These are phyloP conservation scores for Mirza zaza DNA, from an alignment of 2,113 vertebrate species.

Conservation along the genomic window DNA sequence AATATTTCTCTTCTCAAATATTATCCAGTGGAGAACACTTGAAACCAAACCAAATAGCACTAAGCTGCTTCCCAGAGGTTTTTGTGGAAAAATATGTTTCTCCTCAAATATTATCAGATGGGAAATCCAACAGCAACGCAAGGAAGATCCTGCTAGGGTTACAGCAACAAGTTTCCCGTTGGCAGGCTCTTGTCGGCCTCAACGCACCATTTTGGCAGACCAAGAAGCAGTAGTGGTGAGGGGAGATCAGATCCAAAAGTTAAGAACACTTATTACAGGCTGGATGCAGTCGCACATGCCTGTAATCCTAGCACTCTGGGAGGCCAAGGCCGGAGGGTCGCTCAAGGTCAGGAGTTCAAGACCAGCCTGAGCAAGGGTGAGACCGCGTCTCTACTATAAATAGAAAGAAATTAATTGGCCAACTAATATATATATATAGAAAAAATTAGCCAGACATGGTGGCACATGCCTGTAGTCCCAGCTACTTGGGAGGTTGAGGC, in stretches of 20 bases:
- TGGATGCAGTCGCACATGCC: too few relatives aligned
- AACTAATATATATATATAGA: too few relatives aligned
- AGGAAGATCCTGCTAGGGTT: not conserved
- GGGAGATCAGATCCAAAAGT: not conserved
- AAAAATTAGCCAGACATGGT: too few relatives aligned
- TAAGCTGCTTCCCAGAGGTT: conserved; percentile 45
- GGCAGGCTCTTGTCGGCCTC: not conserved
- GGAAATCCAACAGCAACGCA: not conserved
- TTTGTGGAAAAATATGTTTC: conserved; percentile 8
- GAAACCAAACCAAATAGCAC: conserved; percentile 37
- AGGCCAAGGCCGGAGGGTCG: too few relatives aligned
- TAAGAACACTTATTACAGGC: not conserved
- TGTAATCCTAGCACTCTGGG: too few relatives aligned
- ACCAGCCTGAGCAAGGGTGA: too few relatives aligned
- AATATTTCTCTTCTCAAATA: conserved; percentile 15
- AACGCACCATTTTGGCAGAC: not conserved
- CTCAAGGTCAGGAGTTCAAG: too few relatives aligned
- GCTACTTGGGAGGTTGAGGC: too few relatives aligned
- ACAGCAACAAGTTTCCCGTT: not conserved
- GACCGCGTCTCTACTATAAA: too few relatives aligned
- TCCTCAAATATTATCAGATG: conserved; percentile 34
- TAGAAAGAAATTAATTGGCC: too few relatives aligned
- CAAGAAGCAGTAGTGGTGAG: not conserved
- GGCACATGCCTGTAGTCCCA: too few relatives aligned
- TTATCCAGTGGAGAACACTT: not conserved